Evolutionary conservation across 2,113 vertebrate species (phyloP).

Genomic region (Dipodomys ordii): DNA sequence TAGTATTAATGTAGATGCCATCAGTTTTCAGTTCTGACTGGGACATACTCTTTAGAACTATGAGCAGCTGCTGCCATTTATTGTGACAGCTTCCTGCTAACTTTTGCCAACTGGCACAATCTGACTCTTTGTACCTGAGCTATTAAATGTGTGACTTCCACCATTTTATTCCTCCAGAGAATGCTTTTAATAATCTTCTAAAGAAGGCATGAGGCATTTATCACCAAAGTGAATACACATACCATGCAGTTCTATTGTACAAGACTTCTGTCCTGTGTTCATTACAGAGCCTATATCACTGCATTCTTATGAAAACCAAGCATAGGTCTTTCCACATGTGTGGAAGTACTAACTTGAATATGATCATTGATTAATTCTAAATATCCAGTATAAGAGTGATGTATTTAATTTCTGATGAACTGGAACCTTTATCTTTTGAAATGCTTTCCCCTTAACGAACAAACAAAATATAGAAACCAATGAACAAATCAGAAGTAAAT

Average conservation of each 20-base stretch:
- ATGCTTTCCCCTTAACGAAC: constrained; percentile 47
- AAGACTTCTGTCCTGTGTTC: constrained; percentile 56
- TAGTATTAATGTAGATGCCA: constrained; percentile 99
- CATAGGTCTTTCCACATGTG: constrained; percentile 48
- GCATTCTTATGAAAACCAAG: constrained; percentile 60
- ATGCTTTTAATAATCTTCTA: constrained; percentile 89
- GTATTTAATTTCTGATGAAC: constrained; percentile 60
- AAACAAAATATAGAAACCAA: constrained; percentile 12
- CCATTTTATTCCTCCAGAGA: constrained; percentile 90
- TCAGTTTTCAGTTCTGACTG: constrained; percentile 99
- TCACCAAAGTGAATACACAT: constrained; percentile 88
- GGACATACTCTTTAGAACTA: constrained; percentile 99
- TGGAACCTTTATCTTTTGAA: constrained; percentile 35
- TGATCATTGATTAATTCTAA: constrained; percentile 70
- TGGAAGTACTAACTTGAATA: constrained; percentile 65
- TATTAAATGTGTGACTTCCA: constrained; percentile 94
- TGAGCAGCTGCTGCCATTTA: constrained; percentile 99
- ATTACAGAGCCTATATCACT: constrained; percentile 75
- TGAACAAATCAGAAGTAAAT: constrained; percentile 63
- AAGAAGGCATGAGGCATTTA: constrained; percentile 88
- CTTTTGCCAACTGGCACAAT: constrained; percentile 99
- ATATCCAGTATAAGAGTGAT: constrained; percentile 59
- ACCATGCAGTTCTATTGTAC: constrained; percentile 84
- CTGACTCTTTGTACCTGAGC: constrained; percentile 95
- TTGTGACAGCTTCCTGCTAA: constrained; percentile 99